Evolutionary conservation across 2,888 invertebrate species (phyloP).

Genomic region (Trileptium ribeirensis): DNA sequence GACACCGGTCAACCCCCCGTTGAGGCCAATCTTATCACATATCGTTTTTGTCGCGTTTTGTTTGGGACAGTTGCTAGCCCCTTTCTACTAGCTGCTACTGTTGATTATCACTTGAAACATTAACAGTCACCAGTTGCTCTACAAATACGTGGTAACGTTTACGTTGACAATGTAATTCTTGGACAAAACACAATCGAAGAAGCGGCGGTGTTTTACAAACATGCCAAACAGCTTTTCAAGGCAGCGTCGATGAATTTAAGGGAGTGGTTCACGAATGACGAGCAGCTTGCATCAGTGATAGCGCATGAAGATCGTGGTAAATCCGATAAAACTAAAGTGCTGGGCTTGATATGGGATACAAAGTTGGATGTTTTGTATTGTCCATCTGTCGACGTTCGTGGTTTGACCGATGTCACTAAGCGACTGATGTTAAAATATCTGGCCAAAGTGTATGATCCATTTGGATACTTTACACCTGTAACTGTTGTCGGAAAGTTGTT

Average conservation of each 20-base stretch:
- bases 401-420: too few relatives aligned
- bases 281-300: not conserved
- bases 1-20: too few relatives aligned
- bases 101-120: too few relatives aligned
- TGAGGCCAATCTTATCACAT: too few relatives aligned
- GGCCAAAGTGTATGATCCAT: not conserved
- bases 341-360: not conserved
- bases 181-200: not conserved
- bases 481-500: not conserved
- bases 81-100: too few relatives aligned
- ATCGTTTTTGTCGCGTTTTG: too few relatives aligned
- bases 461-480: not conserved
- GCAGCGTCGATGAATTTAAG: constrained; percentile 19
- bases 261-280: constrained; percentile 11
- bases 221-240: constrained; percentile 28
- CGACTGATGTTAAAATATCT: too few relatives aligned
- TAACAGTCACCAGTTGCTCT: too few relatives aligned
- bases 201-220: constrained; percentile 11
- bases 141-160: too few relatives aligned
- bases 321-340: not conserved
- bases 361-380: not conserved
- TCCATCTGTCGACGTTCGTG: too few relatives aligned
- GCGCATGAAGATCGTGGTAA: not conserved
- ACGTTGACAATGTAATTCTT: constrained; percentile 22
- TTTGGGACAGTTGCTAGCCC: too few relatives aligned